Evolutionary conservation across 2,797 vertebrate species (phyloP).

Genomic region (Oreochromis mossambicus): DNA sequence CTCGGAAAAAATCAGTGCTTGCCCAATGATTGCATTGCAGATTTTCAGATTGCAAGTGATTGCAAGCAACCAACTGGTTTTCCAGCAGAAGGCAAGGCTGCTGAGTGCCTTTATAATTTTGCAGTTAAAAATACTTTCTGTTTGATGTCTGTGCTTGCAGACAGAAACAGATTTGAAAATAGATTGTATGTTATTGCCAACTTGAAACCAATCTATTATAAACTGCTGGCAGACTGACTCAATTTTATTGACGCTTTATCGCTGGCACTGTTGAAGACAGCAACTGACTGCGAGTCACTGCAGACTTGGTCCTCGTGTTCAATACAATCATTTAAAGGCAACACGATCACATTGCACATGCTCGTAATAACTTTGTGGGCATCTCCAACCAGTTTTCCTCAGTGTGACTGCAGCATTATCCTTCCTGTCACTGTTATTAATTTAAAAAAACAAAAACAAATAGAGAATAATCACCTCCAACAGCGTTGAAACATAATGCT

Average conservation of each 20-base stretch:
- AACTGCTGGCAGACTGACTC: not conserved
- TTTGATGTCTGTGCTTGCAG: not conserved
- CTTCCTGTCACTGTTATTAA: not conserved
- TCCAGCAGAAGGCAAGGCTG: not conserved
- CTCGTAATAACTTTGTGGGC: not conserved
- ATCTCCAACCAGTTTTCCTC: not conserved
- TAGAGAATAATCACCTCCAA: conserved; percentile 75
- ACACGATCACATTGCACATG: not conserved
- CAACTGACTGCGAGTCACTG: not conserved
- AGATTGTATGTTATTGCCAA: not conserved
- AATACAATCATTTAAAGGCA: not conserved
- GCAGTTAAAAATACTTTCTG: not conserved
- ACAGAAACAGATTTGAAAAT: not conserved
- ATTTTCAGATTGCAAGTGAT: not conserved
- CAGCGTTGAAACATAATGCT: conserved; percentile 83
- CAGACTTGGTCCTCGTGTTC: not conserved
- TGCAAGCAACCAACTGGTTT: not conserved
- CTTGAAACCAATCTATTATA: not conserved
- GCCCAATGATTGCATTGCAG: not conserved
- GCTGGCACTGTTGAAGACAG: not conserved
- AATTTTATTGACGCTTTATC: not conserved
- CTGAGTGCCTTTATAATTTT: not conserved
- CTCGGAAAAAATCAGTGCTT: not conserved
- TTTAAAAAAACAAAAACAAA: not conserved
- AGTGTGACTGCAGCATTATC: not conserved